Percentiles rank a stretch among this genome's conserved stretches.
Conservation (phyloP, 2,888 invertebrate genomes). For the Apodemia hepburni region DNA sequence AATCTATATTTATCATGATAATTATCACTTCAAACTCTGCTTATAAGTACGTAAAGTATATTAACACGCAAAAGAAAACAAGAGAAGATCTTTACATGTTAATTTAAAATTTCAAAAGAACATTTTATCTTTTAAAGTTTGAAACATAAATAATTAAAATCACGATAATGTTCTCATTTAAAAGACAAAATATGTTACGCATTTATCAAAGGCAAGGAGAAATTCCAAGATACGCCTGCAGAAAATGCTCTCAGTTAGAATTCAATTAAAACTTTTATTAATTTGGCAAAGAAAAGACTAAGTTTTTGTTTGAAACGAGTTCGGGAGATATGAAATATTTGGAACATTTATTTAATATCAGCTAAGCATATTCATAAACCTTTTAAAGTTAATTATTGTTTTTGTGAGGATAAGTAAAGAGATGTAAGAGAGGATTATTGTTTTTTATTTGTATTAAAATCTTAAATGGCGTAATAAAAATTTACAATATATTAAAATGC, state of each 20-base stretch:
- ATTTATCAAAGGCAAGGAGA: slow-evolving; percentile 31
- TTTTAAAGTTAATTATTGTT: neutral
- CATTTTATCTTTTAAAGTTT: neutral
- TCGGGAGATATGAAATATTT: slow-evolving; percentile 58
- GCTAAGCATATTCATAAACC: slow-evolving; percentile 29
- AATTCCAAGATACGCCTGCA: slow-evolving; percentile 40
- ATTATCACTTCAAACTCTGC: no score
- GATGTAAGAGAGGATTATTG: neutral
- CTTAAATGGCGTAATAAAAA: no score
- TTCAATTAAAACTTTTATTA: slow-evolving; percentile 79
- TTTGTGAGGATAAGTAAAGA: no score
- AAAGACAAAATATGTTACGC: slow-evolving; percentile 16
- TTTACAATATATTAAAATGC: no score
- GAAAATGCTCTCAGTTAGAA: slow-evolving; percentile 62
- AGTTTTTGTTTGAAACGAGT: slow-evolving; percentile 53
- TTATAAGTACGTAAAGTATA: no score
- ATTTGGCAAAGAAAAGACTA: slow-evolving; percentile 67
- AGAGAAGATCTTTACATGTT: neutral
- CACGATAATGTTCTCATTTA: slow-evolving; percentile 12
- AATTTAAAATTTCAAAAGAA: neutral
- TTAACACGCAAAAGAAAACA: no score
- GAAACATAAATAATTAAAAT: slow-evolving; percentile 6
- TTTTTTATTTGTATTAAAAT: no score
- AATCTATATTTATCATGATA: no score
- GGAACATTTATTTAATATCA: slow-evolving; percentile 44